Evolutionary conservation across 64 coral and sea anemone genomes (phyloP).

Genomic region (Orbicella faveolata): DNA sequence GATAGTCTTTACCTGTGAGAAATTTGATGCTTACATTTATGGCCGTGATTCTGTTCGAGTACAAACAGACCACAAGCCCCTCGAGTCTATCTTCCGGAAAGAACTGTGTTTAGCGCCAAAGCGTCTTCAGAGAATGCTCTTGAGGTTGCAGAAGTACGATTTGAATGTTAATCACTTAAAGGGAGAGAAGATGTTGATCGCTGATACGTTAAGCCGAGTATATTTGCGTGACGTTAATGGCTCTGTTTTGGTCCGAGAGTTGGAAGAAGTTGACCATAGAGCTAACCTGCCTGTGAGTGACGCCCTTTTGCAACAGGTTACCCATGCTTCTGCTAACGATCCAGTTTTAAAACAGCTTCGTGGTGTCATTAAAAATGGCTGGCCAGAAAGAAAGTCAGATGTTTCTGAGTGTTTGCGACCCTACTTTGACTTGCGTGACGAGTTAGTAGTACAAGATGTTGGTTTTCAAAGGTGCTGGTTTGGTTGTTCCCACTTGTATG

Average conservation of each 20-base stretch:
- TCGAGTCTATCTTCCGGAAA: neutral
- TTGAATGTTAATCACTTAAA: neutral
- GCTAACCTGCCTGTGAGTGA: constrained; percentile 13
- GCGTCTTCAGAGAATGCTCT: neutral
- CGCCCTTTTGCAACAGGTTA: neutral
- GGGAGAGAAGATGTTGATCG: neutral
- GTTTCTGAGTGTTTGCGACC: constrained; percentile 2
- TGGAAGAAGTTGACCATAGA: constrained; percentile 20
- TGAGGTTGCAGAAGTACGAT: too few relatives aligned
- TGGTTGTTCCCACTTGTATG: constrained; percentile 30
- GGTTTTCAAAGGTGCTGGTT: constrained; percentile 4
- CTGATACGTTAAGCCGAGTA: neutral
- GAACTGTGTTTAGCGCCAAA: neutral
- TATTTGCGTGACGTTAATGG: too few relatives aligned
- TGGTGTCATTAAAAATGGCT: constrained; percentile 16
- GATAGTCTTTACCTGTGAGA: neutral
- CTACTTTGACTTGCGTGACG: constrained; percentile 21
- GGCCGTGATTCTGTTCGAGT: neutral
- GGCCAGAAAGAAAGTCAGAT: constrained; percentile 18
- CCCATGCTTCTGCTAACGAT: constrained; percentile 25
- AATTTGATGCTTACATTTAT: constrained; percentile 13
- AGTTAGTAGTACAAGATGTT: constrained; percentile 15
- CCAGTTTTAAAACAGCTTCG: neutral
- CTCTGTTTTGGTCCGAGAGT: constrained; percentile 4
- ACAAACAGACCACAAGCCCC: constrained; percentile 7